Conservation (phyloP, 1,140 invertebrate species). For the Lordiphosa collinella region DNA sequence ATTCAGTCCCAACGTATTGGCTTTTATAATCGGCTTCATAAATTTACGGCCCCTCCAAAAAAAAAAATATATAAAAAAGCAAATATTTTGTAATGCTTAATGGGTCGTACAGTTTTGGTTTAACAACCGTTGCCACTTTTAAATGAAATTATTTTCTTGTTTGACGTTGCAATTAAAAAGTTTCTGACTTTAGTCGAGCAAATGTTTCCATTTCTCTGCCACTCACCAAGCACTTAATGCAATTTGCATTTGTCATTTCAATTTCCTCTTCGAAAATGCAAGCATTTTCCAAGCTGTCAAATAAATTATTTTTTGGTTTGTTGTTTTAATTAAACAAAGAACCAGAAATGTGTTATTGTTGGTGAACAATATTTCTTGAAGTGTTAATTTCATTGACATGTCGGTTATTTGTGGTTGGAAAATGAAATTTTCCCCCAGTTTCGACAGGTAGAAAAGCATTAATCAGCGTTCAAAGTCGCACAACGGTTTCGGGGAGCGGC, state of each 20-base stretch:
- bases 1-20: background rate
- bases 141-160: background rate
- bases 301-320: slow-evolving; percentile 63
- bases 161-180: slow-evolving; percentile 25
- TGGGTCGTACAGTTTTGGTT: no score
- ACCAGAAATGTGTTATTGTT: slow-evolving; percentile 1
- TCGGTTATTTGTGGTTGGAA: slow-evolving; percentile 13
- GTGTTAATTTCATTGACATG: slow-evolving; percentile 77
- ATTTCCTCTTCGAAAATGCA: slow-evolving; percentile 57
- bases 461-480: slow-evolving; percentile 78
- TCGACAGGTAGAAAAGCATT: slow-evolving; percentile 61
- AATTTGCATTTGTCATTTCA: slow-evolving; percentile 69
- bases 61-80: background rate
- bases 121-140: no score
- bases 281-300: slow-evolving; percentile 68
- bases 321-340: slow-evolving; percentile 70
- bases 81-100: no score
- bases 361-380: slow-evolving; percentile 30
- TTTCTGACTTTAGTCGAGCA: slow-evolving; percentile 25
- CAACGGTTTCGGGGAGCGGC: slow-evolving; percentile 55
- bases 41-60: slow-evolving; percentile 40
- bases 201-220: slow-evolving; percentile 6
- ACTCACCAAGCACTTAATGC: slow-evolving; percentile 47
- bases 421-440: slow-evolving; percentile 4
- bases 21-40: slow-evolving; percentile 41